A percentile compares a stretch with the other conserved stretches of the same genome.
Conservation (phyloP, 2,113 vertebrate species). For the Mesoclemmys tuberculata region DNA sequence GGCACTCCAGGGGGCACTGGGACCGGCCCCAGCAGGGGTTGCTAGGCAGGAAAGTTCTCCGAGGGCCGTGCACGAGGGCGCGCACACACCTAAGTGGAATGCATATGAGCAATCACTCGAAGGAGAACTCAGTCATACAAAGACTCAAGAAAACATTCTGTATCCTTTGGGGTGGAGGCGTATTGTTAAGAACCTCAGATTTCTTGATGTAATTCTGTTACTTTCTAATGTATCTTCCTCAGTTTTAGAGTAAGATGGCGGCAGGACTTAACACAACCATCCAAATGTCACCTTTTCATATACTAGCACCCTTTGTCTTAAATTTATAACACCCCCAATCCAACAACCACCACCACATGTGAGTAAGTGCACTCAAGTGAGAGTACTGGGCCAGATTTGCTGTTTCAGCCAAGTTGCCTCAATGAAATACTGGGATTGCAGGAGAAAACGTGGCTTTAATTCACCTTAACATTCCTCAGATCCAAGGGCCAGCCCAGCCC, state of each 20-base stretch:
- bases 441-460: background rate
- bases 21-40: too few species aligned
- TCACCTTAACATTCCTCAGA: background rate
- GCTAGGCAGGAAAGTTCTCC: too few species aligned
- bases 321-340: background rate
- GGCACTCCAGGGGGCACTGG: too few species aligned
- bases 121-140: too few species aligned
- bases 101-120: too few species aligned
- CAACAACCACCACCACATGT: background rate
- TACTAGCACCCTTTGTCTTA: background rate
- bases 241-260: background rate
- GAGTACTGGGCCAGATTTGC: background rate
- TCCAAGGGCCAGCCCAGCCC: background rate
- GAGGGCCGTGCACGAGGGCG: too few species aligned
- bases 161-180: too few species aligned
- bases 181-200: background rate
- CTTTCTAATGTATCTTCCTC: background rate
- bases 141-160: too few species aligned
- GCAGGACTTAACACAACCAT: background rate
- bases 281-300: background rate
- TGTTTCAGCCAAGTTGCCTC: background rate
- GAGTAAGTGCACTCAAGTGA: background rate
- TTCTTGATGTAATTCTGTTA: background rate
- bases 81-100: too few species aligned
- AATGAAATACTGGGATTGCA: background rate